phyloP scores from a whole-genome alignment of 2,113 vertebrate species.

The Eptesicus fuscus region DNA sequence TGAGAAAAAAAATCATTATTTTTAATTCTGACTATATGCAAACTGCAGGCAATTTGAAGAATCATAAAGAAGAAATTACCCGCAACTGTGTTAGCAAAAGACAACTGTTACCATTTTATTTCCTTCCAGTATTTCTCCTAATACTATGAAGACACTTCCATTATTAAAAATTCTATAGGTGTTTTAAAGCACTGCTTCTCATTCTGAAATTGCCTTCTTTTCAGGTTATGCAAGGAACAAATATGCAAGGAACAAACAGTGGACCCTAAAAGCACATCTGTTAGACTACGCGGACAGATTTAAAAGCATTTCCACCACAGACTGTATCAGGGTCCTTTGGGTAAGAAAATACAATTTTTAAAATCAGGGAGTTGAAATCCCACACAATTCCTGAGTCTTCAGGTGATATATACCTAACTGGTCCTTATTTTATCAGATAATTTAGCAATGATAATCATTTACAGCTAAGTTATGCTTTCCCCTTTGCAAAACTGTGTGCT shows the following conservation, averaged over 20 bases:
- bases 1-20: not conserved
- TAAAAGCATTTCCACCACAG: not conserved
- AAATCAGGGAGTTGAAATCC: not conserved
- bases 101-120: not conserved
- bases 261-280: not conserved
- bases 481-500: not conserved
- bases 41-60: constrained; percentile 5
- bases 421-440: not conserved
- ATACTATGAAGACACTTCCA: not conserved
- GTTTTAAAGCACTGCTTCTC: not conserved
- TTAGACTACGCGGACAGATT: not conserved
- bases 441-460: constrained; percentile 11
- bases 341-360: not conserved
- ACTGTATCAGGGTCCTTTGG: not conserved
- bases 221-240: not conserved
- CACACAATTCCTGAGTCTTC: not conserved
- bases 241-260: not conserved
- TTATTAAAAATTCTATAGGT: not conserved
- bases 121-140: not conserved
- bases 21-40: constrained; percentile 11
- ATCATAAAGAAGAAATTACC: constrained; percentile 17
- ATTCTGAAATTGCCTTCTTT: not conserved
- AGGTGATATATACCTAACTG: not conserved
- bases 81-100: constrained; percentile 12
- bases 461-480: not conserved